Base-by-base conservation (phyloP, 2,113 vertebrate species). In the Nerophis lumbriciformis region DNA sequence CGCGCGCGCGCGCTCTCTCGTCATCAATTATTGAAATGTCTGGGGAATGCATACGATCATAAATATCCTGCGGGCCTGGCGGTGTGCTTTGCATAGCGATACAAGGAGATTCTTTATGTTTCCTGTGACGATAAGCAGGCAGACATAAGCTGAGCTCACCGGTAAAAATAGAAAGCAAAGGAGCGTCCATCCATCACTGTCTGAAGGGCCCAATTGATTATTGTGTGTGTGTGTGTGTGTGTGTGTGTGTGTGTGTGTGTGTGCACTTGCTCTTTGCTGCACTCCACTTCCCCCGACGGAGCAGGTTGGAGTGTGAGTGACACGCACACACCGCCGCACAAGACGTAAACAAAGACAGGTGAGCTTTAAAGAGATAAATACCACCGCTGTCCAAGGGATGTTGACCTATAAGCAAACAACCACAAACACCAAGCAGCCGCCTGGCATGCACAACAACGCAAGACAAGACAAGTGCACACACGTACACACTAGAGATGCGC, bases 111-210 rank as follows among this genome's bases (percentile, higher is more conserved):
- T 69, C 52, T 79, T 56, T 37, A 39, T 60, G 53, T 68, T 59
- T 65, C 56, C 42, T 19, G 53, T 63, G 37, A 66, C 69, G 66
- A 69, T 66, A 65, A 71, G 61, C 71, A 52, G 48, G 44, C 60
- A 73, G 61, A 78, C 61, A 59, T 8, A 64, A 42, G 65, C 58
- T 48, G 61, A 47, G 60, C 65, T 65, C 21, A 10, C 35, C 54
- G 72, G 36, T 79, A 82, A 76, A 87, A 86, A 88, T 78, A 85
- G 81, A 83, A 83, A 80, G 60, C 72, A 68, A 48, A 49, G 74
- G 53, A 79, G 59, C 70, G 66, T 79, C 76, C 77, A 85, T 85
- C 73, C 75, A 85, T 87, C 83, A 83, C 45, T 53, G 83, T 75
- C 77, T 84, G 76, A 79, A 81, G 74, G 68, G 49, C 65, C 59